A percentile compares a stretch with the other conserved stretches of the same genome.
Evolutionary conservation across 2,113 vertebrate species (phyloP).

Genomic region (Cyprinodon variegatus): DNA sequence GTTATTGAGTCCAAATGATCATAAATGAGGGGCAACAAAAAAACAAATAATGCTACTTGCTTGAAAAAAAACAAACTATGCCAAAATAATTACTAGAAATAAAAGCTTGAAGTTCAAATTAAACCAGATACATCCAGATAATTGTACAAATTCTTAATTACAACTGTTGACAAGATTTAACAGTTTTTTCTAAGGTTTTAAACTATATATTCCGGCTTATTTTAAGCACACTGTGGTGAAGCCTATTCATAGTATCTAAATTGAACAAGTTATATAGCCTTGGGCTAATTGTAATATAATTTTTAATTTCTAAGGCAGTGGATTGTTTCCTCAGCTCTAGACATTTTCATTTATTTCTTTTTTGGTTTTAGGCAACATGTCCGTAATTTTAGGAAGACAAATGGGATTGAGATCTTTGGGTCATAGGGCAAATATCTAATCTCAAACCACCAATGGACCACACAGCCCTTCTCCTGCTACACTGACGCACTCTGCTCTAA

Average conservation of each 20-base stretch:
- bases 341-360: background rate
- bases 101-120: background rate
- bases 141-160: background rate
- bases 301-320: background rate
- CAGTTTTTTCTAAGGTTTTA: background rate
- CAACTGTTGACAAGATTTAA: background rate
- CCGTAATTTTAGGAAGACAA: no score
- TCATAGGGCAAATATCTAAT: no score
- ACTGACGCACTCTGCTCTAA: no score
- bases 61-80: no score
- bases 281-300: no score
- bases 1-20: no score
- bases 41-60: no score
- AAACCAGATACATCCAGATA: background rate
- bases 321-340: background rate
- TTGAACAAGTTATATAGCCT: background rate
- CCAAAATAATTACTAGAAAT: background rate
- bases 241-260: background rate
- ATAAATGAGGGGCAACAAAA: no score
- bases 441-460: no score
- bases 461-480: no score
- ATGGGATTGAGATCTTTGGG: no score
- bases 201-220: background rate
- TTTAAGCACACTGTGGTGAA: background rate
- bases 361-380: no score